Evolutionary conservation across 2,113 vertebrate genomes (phyloP).

Genomic region (Dryoscopus gambensis): DNA sequence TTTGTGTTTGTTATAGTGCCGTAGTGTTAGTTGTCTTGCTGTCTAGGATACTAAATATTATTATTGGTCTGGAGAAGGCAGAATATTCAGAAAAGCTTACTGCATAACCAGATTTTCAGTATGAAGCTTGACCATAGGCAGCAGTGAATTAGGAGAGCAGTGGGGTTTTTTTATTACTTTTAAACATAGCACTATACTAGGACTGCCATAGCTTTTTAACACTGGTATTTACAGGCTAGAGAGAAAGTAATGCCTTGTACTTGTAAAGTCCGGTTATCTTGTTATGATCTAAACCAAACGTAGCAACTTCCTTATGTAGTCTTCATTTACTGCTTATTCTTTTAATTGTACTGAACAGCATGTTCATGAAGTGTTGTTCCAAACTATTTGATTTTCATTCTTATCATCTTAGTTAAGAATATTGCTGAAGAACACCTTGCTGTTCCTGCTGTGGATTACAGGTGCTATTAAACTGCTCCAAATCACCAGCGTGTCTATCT

Average conservation of each 20-base stretch:
- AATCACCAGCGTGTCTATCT: background rate
- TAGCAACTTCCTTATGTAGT: background rate
- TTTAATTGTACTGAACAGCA: background rate
- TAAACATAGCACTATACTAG: background rate
- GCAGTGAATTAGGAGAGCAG: background rate
- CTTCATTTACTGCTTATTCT: background rate
- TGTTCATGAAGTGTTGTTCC: background rate
- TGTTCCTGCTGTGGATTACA: background rate
- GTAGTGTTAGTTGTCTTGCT: background rate
- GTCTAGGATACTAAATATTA: background rate
- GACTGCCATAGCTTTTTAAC: background rate
- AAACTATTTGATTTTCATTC: background rate
- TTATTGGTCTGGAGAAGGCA: background rate
- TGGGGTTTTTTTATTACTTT: background rate
- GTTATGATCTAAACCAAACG: background rate
- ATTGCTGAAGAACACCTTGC: background rate
- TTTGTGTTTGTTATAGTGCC: fast-evolving
- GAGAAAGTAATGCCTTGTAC: background rate
- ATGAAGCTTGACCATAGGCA: background rate
- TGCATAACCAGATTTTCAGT: background rate
- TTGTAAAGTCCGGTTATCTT: background rate
- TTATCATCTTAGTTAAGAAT: background rate
- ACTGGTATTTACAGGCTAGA: background rate
- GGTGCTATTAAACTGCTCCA: background rate
- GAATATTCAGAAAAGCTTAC: background rate